Percentiles rank a stretch among this genome's conserved stretches.
phyloP scores from a whole-genome alignment of 2,113 vertebrate genomes.

The Ranitomeya variabilis region DNA sequence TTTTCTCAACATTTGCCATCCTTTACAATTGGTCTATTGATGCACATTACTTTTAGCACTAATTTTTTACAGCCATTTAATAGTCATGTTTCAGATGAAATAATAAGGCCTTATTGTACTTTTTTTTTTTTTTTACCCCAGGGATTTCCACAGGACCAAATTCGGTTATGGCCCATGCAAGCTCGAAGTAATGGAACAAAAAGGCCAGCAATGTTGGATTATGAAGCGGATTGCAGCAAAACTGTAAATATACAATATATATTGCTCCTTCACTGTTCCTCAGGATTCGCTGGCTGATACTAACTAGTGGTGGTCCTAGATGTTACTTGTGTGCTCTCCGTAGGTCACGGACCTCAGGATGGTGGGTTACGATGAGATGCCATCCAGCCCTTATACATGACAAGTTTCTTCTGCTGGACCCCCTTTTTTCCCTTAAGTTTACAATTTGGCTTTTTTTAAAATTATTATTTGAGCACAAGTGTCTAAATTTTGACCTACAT shows the following conservation, averaged over 20 bases:
- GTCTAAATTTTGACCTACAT: no score
- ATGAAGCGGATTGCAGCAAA: constrained; percentile 96
- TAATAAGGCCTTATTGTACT: not conserved
- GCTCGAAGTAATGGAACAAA: constrained; percentile 98
- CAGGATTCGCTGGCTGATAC: constrained; percentile 39
- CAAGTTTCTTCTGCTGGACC: no score
- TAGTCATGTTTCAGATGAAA: not conserved
- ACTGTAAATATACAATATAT: constrained; percentile 78
- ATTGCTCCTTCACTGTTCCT: constrained; percentile 22
- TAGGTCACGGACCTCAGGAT: not conserved
- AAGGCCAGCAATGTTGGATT: constrained; percentile 96
- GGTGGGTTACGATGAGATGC: no score
- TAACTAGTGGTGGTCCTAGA: constrained; percentile 38
- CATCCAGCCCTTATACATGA: no score
- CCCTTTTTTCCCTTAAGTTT: no score
- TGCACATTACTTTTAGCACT: no score
- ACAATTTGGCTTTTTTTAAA: no score
- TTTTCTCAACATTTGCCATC: no score
- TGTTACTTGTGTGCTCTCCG: not conserved
- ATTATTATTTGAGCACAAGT: no score
- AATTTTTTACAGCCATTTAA: no score
- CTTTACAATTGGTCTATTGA: no score
- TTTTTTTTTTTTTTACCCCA: constrained; percentile 64
- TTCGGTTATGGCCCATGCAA: constrained; percentile 99
- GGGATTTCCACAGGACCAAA: constrained; percentile 99